phyloP scores from a whole-genome alignment of 2,888 invertebrate genomes.

The Rotaria magnacalcarata region DNA sequence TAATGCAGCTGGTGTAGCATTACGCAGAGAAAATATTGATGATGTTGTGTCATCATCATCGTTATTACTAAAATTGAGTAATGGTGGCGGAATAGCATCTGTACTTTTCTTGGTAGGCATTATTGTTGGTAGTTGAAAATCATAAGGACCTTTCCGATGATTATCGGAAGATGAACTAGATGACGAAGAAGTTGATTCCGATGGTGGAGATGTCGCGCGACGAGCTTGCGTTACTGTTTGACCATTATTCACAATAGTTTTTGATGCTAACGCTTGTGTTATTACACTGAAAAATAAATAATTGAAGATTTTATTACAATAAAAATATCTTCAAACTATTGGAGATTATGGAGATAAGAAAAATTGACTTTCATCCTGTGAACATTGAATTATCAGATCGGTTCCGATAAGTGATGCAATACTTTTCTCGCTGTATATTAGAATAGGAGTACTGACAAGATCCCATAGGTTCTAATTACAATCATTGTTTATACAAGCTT shows the following conservation, averaged over 20 bases:
- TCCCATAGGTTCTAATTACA: too few relatives aligned
- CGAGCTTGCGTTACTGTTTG: not conserved
- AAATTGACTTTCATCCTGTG: too few relatives aligned
- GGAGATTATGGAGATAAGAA: too few relatives aligned
- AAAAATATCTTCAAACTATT: too few relatives aligned
- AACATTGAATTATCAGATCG: too few relatives aligned
- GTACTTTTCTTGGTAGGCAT: not conserved
- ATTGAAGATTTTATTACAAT: too few relatives aligned
- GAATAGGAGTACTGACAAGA: too few relatives aligned
- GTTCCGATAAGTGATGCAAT: too few relatives aligned
- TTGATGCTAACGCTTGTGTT: not conserved
- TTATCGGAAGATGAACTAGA: not conserved
- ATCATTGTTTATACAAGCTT: too few relatives aligned
- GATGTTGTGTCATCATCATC: conserved; percentile 15
- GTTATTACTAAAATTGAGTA: not conserved
- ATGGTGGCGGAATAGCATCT: not conserved
- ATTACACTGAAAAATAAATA: not conserved
- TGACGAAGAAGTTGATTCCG: not conserved
- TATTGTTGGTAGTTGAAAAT: conserved; percentile 14
- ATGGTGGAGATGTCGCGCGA: conserved; percentile 18
- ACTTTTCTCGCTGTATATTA: too few relatives aligned
- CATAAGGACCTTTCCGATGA: not conserved
- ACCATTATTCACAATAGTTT: not conserved
- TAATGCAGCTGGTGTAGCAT: conserved; percentile 32
- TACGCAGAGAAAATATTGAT: conserved; percentile 7